Conservation (phyloP, 2,113 vertebrate genomes). For the Procapra przewalskii region DNA sequence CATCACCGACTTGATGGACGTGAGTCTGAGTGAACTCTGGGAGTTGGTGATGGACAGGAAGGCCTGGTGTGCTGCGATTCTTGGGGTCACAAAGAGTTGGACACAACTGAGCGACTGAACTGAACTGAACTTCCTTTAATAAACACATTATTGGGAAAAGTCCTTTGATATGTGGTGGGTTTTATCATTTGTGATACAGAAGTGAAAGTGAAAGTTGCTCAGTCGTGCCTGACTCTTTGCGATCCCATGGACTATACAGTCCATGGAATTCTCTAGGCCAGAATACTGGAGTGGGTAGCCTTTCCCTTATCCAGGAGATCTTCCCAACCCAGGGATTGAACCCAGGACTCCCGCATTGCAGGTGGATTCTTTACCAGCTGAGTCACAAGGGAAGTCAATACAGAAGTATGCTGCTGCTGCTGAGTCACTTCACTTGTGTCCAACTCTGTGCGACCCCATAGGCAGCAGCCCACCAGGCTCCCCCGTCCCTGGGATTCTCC, state of each 20-base stretch:
- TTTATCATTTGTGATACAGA: constrained; percentile 23
- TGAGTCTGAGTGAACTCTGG: too few species aligned
- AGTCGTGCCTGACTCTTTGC: neutral
- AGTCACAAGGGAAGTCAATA: neutral
- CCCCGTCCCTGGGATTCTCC: too few species aligned
- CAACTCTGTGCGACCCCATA: too few species aligned
- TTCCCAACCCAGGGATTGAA: neutral
- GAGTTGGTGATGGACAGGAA: too few species aligned
- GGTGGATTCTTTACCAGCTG: neutral
- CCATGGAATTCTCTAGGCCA: neutral
- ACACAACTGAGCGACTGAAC: too few species aligned
- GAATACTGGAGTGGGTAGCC: neutral
- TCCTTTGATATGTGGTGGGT: neutral
- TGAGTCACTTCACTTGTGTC: too few species aligned
- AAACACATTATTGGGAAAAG: constrained; percentile 23
- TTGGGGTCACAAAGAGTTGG: too few species aligned
- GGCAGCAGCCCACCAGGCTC: too few species aligned
- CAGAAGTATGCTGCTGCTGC: neutral
- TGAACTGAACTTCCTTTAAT: neutral
- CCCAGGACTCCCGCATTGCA: neutral
- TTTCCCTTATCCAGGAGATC: neutral
- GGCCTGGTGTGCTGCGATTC: too few species aligned
- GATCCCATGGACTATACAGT: neutral
- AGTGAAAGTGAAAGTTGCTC: neutral
- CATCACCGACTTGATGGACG: too few species aligned